Base-by-base conservation (phyloP, 2,888 invertebrate species). In the Harmothoe impar region DNA sequence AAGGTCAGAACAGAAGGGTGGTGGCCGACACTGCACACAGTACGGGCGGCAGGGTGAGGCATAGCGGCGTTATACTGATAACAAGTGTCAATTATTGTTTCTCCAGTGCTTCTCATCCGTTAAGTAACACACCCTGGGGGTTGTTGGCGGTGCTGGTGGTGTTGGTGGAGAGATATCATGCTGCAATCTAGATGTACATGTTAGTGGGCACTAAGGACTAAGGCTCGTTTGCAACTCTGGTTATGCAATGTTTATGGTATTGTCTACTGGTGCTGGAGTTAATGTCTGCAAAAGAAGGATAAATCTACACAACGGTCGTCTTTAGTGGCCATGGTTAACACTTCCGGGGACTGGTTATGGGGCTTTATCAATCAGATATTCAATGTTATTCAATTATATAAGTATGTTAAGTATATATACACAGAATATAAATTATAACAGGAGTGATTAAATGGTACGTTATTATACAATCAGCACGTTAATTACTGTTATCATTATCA, bases 121-220 rank as follows among this genome's bases (percentile, higher is more conserved):
- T 72, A 15, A 25, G 3, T 29, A 29, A 29, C 29, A 29, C 72
- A 72, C 72, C 72, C 29, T 10, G 72, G 72, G 25, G 72, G 72
- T 3, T 77, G 31, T 5, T 77, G 25, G 77, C 25, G 31, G 77
- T 77, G 77, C 25, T 77, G 77, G 29, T 62, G 62, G 62, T 62
- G 25, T 23, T 5, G 62, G 62, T 25, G 25, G n/a, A n/a, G 62
- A 62, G 77, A 77, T 17, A 20, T n/a, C 81, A 81, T 81, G 81
- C 81, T 81, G 81, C 81, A 81, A 81, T 81, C 81, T 81, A 81
- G 81, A 81, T 43, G 81, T 81, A 81, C 81, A 81, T 15, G 81
- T 81, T 81, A 81, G 81, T 81, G 81, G 81, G 81, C 81, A 43
- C 35, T 15, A 72, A 72, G n/a, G 1, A 72, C 25, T 72, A 29